phyloP scores from a whole-genome alignment of 2,113 vertebrate species.

The Sinocyclocheilus maitianheensis region DNA sequence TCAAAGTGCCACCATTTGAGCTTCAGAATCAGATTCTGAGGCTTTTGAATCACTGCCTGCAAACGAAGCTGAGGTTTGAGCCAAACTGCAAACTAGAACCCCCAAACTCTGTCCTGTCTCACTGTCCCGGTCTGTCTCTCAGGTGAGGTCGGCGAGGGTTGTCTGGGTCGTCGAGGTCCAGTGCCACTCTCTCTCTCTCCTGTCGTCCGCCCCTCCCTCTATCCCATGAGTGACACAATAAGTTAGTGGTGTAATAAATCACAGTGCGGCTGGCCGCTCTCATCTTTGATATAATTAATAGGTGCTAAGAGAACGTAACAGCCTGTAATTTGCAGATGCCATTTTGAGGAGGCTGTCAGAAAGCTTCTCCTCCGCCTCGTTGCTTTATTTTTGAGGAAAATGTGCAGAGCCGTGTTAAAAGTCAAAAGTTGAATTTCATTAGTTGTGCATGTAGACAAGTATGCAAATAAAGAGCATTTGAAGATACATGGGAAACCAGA shows the following conservation, averaged over 20 bases:
- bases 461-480: not conserved
- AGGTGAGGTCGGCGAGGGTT: constrained; percentile 3
- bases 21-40: not conserved
- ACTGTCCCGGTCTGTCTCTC: not conserved
- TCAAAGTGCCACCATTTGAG: no score
- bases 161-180: constrained; percentile 5
- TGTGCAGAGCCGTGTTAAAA: not conserved
- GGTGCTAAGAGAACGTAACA: constrained; percentile 37
- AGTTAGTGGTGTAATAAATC: constrained; percentile 36
- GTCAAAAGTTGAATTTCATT: constrained; percentile 8
- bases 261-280: constrained; percentile 32
- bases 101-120: not conserved
- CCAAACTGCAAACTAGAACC: not conserved
- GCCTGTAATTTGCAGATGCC: constrained; percentile 38
- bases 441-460: not conserved
- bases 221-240: constrained; percentile 29
- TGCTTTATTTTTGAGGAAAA: constrained; percentile 11
- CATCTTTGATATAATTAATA: constrained; percentile 42
- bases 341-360: constrained; percentile 30
- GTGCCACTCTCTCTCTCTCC: not conserved
- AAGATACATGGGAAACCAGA: not conserved
- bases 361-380: constrained; percentile 11
- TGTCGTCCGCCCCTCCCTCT: not conserved
- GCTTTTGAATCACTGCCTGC: not conserved
- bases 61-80: not conserved